These are phyloP conservation scores for Acholoe squamosa DNA, from an alignment of 2,888 invertebrate species.

Conservation along the genomic window DNA sequence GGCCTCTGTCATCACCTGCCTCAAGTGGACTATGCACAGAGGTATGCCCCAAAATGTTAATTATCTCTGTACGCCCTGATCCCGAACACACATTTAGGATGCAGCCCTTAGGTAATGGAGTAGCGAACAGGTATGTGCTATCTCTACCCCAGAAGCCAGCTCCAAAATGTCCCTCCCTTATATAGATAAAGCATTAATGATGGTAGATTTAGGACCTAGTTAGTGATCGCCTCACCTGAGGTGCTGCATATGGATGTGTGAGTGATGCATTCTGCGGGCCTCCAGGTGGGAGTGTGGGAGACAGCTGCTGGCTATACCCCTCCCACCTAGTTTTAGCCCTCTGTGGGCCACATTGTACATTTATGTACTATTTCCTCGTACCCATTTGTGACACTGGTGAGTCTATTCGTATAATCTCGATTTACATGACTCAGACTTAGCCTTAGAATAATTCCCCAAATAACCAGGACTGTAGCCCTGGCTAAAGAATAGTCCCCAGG, in stretches of 20 bases:
- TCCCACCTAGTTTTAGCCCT: neutral
- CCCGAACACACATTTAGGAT: neutral
- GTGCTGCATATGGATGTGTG: neutral
- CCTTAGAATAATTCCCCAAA: too few species aligned
- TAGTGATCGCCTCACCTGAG: neutral
- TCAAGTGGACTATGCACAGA: neutral
- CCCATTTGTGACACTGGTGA: too few species aligned
- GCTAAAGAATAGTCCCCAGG: too few species aligned
- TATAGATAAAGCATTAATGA: neutral
- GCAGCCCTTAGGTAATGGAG: conserved; percentile 10
- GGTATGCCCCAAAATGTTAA: neutral
- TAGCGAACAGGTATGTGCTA: conserved; percentile 21
- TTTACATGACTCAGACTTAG: too few species aligned
- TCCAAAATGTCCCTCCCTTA: neutral
- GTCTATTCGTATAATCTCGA: too few species aligned
- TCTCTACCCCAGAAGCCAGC: neutral
- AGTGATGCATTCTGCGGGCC: neutral
- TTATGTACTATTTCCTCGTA: too few species aligned
- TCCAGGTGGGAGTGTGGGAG: neutral
- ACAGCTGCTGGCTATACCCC: neutral
- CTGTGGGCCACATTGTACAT: neutral
- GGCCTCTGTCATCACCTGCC: conserved; percentile 33
- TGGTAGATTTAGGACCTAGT: neutral
- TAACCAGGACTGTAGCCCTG: too few species aligned
- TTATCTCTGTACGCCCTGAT: neutral